Evolutionary conservation across 2,888 invertebrate species (phyloP), one percentile per base, ranked within the genome.

Genomic region (Andrena fulva): DNA sequence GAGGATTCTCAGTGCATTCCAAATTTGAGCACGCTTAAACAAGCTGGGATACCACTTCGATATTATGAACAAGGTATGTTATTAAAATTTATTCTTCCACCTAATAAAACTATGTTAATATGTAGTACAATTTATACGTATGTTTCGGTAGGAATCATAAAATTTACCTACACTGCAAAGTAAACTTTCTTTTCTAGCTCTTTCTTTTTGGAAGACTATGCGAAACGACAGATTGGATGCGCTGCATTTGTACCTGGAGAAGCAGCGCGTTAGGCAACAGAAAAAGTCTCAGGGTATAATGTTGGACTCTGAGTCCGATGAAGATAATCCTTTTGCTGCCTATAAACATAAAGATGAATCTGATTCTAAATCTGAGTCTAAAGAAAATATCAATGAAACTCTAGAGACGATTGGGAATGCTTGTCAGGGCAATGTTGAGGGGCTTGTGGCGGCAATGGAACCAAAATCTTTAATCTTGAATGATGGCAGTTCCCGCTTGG

Each of bases 271-370:
- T 33, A 85, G 92, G 42, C 89, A 91, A 77, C 91, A 93, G 73
- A 90, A 92, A 70, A 89, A 89, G 54, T 83, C 85, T 1, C 82
- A 89, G 67, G 93, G 92, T 10, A 92, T 92, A 78, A 88, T 82
- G 24, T 82, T 88, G 1, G 90, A 92, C 73, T 93, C 92, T 0
- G 92, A 92, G 24, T 92, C 92, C 0, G 92, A 92, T 50, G 92
- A 93, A 20, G 92, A 93, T 62, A 91, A 89, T 86, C 91, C 90
- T 0, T 91, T 92, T 77, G 90, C 90, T 7, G 86, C 90, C 68
- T 92, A 92, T 24, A 90, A 91, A 74, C 84, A 83, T n/a, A 67
- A 69, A 42, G 82, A 82, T n/a, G 82, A 84, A 16, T 16, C 68
- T 3, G 54, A 63, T 70, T 27, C 20, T 4, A 66, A 64, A 31